A percentile compares a stretch with the other conserved stretches of the same genome.
Evolutionary conservation across 30 jellyfish, hydroid and myxozoan genomes (phyloP).

Genomic region (Cassiopea xamachana): DNA sequence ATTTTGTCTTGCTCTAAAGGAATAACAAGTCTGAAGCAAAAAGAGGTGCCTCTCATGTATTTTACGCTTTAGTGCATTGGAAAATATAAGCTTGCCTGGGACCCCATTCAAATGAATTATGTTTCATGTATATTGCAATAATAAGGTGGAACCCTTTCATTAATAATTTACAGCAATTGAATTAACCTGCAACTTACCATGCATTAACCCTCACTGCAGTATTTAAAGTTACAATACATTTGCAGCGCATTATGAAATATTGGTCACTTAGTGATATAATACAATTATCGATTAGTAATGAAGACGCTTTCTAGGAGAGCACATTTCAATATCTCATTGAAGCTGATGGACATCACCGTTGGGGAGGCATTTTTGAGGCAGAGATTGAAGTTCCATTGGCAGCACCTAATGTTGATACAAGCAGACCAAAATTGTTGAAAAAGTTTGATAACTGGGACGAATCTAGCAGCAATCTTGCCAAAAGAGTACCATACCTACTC

Average conservation of each 20-base stretch:
- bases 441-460: conserved; percentile 88
- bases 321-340: conserved; percentile 85
- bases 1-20: conserved; percentile 43
- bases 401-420: conserved; percentile 45
- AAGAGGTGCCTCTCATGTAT: conserved; percentile 18
- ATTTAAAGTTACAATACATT: not conserved
- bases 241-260: too few relatives aligned
- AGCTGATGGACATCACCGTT: conserved; percentile 73
- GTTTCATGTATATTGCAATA: not conserved
- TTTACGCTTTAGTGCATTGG: not conserved
- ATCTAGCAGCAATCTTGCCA: conserved; percentile 56
- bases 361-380: conserved; percentile 92
- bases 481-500: conserved; percentile 45
- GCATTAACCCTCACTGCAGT: not conserved
- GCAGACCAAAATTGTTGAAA: conserved; percentile 65
- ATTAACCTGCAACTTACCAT: not conserved
- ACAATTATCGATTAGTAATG: too few relatives aligned
- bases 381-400: conserved; percentile 43
- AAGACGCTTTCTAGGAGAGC: not conserved
- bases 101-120: not conserved
- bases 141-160: too few relatives aligned
- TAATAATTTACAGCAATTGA: not conserved
- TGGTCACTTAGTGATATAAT: too few relatives aligned
- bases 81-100: not conserved
- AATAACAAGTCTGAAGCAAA: conserved; percentile 21